phyloP scores from a whole-genome alignment of 1,140 invertebrate genomes.

The Protaetia brevitarsis region DNA sequence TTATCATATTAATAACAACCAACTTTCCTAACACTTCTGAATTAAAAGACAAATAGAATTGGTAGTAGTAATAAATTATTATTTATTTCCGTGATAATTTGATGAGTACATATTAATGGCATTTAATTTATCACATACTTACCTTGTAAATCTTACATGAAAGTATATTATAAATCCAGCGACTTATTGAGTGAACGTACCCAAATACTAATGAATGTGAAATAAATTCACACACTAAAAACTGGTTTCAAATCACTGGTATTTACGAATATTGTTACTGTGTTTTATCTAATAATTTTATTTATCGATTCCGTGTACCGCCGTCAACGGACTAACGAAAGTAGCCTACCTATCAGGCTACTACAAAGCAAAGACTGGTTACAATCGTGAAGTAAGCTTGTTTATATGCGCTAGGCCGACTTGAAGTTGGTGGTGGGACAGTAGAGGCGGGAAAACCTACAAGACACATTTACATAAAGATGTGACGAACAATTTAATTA shows the following conservation, averaged over 20 bases:
- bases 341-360: constrained; percentile 4
- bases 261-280: background rate
- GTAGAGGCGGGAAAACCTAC: too few relatives aligned
- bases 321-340: constrained; percentile 1
- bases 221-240: constrained; percentile 11
- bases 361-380: background rate
- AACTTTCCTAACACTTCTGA: too few relatives aligned
- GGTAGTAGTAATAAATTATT: too few relatives aligned
- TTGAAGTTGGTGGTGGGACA: too few relatives aligned
- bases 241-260: constrained; percentile 8
- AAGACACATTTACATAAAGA: too few relatives aligned
- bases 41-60: too few relatives aligned
- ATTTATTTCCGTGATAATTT: background rate
- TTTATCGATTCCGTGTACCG: constrained; percentile 10
- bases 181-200: background rate
- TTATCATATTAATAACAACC: too few relatives aligned
- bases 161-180: background rate
- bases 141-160: background rate
- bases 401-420: too few relatives aligned
- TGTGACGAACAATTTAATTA: too few relatives aligned
- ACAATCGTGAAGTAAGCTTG: constrained; percentile 8
- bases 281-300: background rate
- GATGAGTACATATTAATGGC: background rate
- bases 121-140: constrained; percentile 1
- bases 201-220: background rate